Evolutionary conservation across 2,113 vertebrate genomes (phyloP), one percentile per base, ranked within the genome.

Genomic region (Circaetus cinerascens): DNA sequence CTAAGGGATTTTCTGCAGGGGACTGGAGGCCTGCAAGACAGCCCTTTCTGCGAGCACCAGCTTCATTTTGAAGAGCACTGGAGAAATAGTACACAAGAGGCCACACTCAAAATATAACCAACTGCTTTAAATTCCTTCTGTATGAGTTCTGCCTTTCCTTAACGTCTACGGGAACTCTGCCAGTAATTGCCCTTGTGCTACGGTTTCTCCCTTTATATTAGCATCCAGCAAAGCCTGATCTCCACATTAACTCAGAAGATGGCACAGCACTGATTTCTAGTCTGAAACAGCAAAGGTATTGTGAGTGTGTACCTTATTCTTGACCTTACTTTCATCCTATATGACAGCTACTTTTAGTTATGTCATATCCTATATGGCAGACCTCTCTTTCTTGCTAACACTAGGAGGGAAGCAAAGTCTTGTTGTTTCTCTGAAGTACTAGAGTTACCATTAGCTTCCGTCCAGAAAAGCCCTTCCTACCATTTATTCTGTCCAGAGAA

Each of bases 71-170:
- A 88, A 90, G 86, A 83, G 53, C 63, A 48, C 53, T 26, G 63
- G 71, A 76, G 75, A 88, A 91, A 92, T 0, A 57, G 53, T 53
- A 62, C 63, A 57, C 22, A n/a, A 83, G 88, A 79, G 92, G 81
- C 66, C 77, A 86, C 57, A 23, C 43, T 94, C 12, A 21, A 60
- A 94, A 62, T 63, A 67, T 27, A 72, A 78, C 27, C 2, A 0
- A 85, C 92, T 94, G 53, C 67, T 93, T 88, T 83, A 93, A 93
- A 94, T 96, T 90, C 92, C 82, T 97, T 90, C 46, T 22, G 67
- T 76, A 66, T 85, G 86, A 94, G 53, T 95, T 82, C 86, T 95
- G 79, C 86, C 86, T 93, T 87, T 93, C 79, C 80, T 64, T 72
- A 89, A 56, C 3, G 3, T 80, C 75, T 23, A 2, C 0, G 36